These are phyloP conservation scores for Microplitis mediator DNA, from an alignment of 1,140 invertebrate genomes.

Conservation along the genomic window DNA sequence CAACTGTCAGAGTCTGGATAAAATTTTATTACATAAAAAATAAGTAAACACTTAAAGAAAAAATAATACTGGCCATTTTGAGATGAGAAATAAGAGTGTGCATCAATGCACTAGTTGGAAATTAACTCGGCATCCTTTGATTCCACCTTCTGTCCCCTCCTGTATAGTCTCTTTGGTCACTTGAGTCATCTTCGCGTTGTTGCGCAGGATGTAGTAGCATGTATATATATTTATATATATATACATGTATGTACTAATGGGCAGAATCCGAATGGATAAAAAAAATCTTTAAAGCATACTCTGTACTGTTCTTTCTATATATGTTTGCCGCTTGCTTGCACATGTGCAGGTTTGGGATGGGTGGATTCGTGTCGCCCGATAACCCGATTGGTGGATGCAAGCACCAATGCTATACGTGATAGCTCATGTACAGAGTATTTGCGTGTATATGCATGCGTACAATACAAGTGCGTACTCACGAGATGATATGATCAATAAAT, in stretches of 20 bases:
- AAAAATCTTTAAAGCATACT: slow-evolving; percentile 54
- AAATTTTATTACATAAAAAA: neutral
- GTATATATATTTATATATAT: too few species aligned
- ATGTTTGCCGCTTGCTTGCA: neutral
- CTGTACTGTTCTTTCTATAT: neutral
- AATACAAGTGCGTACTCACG: neutral
- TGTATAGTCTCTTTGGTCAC: neutral
- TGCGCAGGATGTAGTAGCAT: slow-evolving; percentile 27
- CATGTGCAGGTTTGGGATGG: slow-evolving; percentile 38
- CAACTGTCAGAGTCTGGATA: neutral
- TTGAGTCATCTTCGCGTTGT: neutral
- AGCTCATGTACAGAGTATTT: slow-evolving; percentile 26
- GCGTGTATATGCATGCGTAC: slow-evolving; percentile 31
- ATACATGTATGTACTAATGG: neutral
- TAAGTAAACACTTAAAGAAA: slow-evolving; percentile 6
- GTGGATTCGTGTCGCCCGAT: slow-evolving; percentile 47
- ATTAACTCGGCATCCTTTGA: slow-evolving; percentile 38
- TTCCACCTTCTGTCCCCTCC: slow-evolving; percentile 20
- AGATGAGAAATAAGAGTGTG: slow-evolving; percentile 14
- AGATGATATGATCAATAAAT: neutral
- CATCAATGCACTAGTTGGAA: slow-evolving; percentile 26
- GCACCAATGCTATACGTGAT: slow-evolving; percentile 50
- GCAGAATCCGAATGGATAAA: neutral
- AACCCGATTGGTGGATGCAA: slow-evolving; percentile 51
- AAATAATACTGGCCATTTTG: slow-evolving; percentile 10